phyloP scores from a whole-genome alignment of 2,113 vertebrate genomes.

The Myiozetetes cayanensis region DNA sequence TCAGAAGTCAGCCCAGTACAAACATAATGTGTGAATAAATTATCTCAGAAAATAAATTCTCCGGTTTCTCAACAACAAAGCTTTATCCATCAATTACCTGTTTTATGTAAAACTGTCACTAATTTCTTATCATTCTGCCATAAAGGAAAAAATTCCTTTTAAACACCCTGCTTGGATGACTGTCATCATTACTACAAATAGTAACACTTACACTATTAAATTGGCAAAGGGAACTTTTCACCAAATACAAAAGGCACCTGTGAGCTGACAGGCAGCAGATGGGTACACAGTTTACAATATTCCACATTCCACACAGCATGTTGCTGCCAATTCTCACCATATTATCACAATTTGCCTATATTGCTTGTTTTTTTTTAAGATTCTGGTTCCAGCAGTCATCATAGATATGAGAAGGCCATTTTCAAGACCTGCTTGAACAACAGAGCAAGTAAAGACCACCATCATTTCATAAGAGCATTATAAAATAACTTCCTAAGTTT shows the following conservation, averaged over 20 bases:
- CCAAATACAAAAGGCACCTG: neutral
- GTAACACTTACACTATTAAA: neutral
- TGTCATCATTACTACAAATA: neutral
- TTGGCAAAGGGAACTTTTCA: neutral
- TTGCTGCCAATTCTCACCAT: neutral
- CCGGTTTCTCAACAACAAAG: neutral
- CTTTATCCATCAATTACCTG: neutral
- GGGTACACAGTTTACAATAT: neutral
- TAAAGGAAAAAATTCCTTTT: slow-evolving; percentile 25
- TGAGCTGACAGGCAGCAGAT: slow-evolving; percentile 29
- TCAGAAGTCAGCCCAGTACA: neutral
- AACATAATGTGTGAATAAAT: neutral
- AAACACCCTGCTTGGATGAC: neutral
- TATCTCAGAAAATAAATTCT: neutral
- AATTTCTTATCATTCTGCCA: slow-evolving; percentile 29
- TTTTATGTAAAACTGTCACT: slow-evolving; percentile 48
- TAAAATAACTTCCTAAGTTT: neutral
- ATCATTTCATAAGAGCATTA: neutral
- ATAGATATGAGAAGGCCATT: neutral
- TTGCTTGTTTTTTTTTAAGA: neutral
- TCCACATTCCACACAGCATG: neutral
- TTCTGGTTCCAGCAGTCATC: neutral
- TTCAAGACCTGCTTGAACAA: neutral
- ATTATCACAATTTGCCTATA: neutral
- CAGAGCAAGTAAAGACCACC: neutral